A percentile compares a stretch with the other conserved stretches of the same genome.
Conservation (phyloP, 2,113 vertebrate species). For the Genyomyrus donnyi region DNA sequence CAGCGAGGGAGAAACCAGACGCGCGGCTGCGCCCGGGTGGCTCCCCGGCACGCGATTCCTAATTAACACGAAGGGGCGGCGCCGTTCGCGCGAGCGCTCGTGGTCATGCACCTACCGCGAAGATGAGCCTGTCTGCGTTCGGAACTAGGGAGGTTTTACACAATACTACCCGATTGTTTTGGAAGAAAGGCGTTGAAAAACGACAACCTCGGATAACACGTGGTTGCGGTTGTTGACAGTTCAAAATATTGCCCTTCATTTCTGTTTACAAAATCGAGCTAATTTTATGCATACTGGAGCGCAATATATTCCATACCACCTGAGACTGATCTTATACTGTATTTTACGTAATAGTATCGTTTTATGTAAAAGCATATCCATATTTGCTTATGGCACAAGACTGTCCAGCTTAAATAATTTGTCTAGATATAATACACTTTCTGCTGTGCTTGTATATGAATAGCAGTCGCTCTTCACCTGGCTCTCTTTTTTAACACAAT, state of each 20-base stretch:
- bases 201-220: neutral
- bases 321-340: neutral
- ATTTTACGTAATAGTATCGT: slow-evolving; percentile 32
- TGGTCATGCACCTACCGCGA: slow-evolving; percentile 17
- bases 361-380: slow-evolving; percentile 30
- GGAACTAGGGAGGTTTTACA: neutral
- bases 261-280: neutral
- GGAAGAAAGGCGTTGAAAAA: slow-evolving; percentile 26
- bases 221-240: neutral
- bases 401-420: neutral
- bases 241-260: neutral
- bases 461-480: neutral
- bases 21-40: neutral
- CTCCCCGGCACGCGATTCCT: neutral
- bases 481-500: neutral
- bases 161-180: slow-evolving; percentile 45
- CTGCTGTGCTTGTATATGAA: neutral
- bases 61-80: neutral
- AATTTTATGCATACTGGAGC: neutral
- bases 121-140: slow-evolving; percentile 25
- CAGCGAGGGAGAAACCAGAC: slow-evolving; percentile 2
- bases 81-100: neutral
- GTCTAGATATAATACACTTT: neutral
- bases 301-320: neutral
- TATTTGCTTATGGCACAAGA: neutral